Conservation (phyloP, 2,113 vertebrate species). For the Ovis aries region DNA sequence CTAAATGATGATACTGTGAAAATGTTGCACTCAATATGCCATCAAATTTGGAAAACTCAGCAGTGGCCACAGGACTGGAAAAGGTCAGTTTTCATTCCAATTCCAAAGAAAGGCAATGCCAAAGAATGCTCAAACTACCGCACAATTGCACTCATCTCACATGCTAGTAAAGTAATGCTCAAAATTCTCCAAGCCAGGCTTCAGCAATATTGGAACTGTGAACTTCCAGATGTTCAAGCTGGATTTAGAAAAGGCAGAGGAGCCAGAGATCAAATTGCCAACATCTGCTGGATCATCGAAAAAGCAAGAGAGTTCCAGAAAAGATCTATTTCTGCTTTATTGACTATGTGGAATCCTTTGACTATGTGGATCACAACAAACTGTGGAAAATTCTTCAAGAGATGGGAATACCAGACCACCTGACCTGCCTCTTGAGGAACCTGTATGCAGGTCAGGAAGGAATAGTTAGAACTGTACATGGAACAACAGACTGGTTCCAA, state of each 20-base stretch:
- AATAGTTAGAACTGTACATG: not conserved
- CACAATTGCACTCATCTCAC: too few relatives aligned
- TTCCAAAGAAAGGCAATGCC: too few relatives aligned
- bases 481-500: not conserved
- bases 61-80: too few relatives aligned
- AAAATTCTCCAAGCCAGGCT: too few relatives aligned
- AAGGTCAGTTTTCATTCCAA: too few relatives aligned
- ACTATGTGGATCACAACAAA: not conserved
- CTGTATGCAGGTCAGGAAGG: not conserved
- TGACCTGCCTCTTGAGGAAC: not conserved
- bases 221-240: too few relatives aligned
- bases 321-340: not conserved
- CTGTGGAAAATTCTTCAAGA: not conserved
- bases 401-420: not conserved
- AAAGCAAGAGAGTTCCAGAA: not conserved
- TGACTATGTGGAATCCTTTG: not conserved
- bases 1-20: too few relatives aligned
- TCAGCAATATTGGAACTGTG: too few relatives aligned
- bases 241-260: not conserved
- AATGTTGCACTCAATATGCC: too few relatives aligned
- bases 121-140: too few relatives aligned
- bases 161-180: too few relatives aligned
- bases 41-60: too few relatives aligned
- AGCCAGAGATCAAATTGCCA: not conserved
- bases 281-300: fast-evolving